Evolutionary conservation across 2,797 vertebrate genomes (phyloP).

Genomic region (Discoglossus pictus): DNA sequence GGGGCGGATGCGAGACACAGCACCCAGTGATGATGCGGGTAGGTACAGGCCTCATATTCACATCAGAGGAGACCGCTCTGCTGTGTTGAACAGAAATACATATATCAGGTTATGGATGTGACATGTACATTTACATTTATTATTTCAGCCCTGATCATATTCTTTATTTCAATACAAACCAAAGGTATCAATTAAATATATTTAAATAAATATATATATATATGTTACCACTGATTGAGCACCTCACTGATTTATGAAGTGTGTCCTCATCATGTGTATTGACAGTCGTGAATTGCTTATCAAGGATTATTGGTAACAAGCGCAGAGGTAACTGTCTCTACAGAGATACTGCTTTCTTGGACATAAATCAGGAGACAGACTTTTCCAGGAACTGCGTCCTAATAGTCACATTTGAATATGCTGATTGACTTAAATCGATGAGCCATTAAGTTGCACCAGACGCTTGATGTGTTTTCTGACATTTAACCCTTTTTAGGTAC

Average conservation of each 20-base stretch:
- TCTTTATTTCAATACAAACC: too few species aligned
- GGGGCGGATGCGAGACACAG: too few species aligned
- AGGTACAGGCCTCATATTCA: too few species aligned
- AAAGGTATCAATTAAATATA: too few species aligned
- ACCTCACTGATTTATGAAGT: slow-evolving; percentile 34
- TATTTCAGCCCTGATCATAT: too few species aligned
- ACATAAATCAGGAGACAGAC: slow-evolving; percentile 38
- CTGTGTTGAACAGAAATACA: too few species aligned
- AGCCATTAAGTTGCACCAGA: slow-evolving; percentile 41
- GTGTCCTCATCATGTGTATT: slow-evolving; percentile 25
- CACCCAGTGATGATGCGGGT: too few species aligned
- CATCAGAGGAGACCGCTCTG: too few species aligned
- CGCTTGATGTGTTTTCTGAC: slow-evolving; percentile 34
- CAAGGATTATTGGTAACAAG: slow-evolving; percentile 29
- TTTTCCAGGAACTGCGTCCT: slow-evolving; percentile 48
- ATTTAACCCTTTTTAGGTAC: slow-evolving; percentile 26
- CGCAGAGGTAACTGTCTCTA: slow-evolving; percentile 13
- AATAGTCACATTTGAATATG: slow-evolving; percentile 48
- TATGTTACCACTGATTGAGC: too few species aligned
- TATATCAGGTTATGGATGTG: too few species aligned
- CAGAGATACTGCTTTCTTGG: slow-evolving; percentile 29
- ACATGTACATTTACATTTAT: too few species aligned
- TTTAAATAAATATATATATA: too few species aligned
- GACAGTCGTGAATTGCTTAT: slow-evolving; percentile 29
- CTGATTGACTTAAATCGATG: slow-evolving; percentile 51